These are phyloP conservation scores for Scleropages formosus DNA, from an alignment of 2,797 vertebrate species.

Conservation along the genomic window DNA sequence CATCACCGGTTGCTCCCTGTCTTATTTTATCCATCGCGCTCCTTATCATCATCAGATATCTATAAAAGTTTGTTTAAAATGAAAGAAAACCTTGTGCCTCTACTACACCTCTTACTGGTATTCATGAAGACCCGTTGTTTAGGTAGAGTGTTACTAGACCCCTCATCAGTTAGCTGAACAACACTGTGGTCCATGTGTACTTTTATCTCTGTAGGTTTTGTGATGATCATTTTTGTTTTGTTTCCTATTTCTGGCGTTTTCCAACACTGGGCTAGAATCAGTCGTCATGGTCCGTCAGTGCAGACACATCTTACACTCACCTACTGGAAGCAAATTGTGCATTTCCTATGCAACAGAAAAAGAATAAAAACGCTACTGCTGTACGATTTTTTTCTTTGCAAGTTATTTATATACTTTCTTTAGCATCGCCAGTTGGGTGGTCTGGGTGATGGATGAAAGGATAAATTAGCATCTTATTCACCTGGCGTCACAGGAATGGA, in stretches of 20 bases:
- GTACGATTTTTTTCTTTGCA: constrained; percentile 57
- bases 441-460: no score
- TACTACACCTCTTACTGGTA: constrained; percentile 80
- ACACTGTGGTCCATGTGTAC: constrained; percentile 82
- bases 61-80: constrained; percentile 37
- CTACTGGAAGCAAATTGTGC: constrained; percentile 98
- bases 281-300: constrained; percentile 87
- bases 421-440: no score
- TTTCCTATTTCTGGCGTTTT: constrained; percentile 48
- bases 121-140: constrained; percentile 79
- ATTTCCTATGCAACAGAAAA: constrained; percentile 98
- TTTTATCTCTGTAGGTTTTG: constrained; percentile 33
- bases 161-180: constrained; percentile 79
- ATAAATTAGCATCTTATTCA: no score
- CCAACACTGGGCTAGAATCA: constrained; percentile 84
- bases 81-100: constrained; percentile 75
- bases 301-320: constrained; percentile 89
- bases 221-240: constrained; percentile 24
- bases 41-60: not conserved
- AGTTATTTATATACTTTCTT: constrained; percentile 29
- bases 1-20: not conserved
- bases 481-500: no score
- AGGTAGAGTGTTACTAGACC: constrained; percentile 66
- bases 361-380: constrained; percentile 98
- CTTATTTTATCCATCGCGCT: constrained; percentile 10